These are phyloP conservation scores for Zaprionus camerounensis DNA, from an alignment of 1,140 invertebrate genomes.

Conservation along the genomic window DNA sequence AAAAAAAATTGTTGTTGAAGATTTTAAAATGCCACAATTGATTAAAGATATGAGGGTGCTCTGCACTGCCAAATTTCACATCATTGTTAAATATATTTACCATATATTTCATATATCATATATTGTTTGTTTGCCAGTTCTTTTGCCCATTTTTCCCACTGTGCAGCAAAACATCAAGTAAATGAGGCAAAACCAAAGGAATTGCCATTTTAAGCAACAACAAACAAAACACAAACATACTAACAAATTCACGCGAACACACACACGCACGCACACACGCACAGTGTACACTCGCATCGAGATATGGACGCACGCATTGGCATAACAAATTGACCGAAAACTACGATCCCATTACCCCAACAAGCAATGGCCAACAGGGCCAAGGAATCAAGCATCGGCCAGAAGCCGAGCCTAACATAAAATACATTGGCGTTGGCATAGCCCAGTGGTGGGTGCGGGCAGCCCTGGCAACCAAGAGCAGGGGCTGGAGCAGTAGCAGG, in stretches of 20 bases:
- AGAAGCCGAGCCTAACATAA: slow-evolving; percentile 62
- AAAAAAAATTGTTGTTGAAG: slow-evolving; percentile 20
- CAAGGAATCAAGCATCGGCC: slow-evolving; percentile 70
- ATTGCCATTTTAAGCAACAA: slow-evolving; percentile 76
- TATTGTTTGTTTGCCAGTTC: neutral
- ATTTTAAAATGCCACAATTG: neutral
- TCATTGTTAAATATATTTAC: no score
- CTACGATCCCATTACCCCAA: slow-evolving; percentile 77
- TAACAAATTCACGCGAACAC: slow-evolving; percentile 12
- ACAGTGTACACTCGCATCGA: slow-evolving; percentile 6
- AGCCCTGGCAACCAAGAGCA: neutral
- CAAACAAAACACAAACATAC: slow-evolving; percentile 57
- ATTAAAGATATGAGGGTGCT: neutral
- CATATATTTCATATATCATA: neutral
- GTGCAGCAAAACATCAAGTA: slow-evolving; percentile 61
- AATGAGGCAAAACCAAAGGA: slow-evolving; percentile 72
- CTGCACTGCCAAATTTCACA: neutral
- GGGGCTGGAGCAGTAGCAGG: neutral
- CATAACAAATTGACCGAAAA: slow-evolving; percentile 82
- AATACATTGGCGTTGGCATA: slow-evolving; percentile 64
- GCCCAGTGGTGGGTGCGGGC: neutral
- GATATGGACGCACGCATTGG: slow-evolving; percentile 40
- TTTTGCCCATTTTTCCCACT: slow-evolving; percentile 33
- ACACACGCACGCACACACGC: slow-evolving; percentile 4
- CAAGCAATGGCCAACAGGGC: slow-evolving; percentile 52